Evolutionary conservation across 2,888 invertebrate genomes (phyloP), one percentile per base, ranked within the genome.

Genomic region (Stenurella melanura): DNA sequence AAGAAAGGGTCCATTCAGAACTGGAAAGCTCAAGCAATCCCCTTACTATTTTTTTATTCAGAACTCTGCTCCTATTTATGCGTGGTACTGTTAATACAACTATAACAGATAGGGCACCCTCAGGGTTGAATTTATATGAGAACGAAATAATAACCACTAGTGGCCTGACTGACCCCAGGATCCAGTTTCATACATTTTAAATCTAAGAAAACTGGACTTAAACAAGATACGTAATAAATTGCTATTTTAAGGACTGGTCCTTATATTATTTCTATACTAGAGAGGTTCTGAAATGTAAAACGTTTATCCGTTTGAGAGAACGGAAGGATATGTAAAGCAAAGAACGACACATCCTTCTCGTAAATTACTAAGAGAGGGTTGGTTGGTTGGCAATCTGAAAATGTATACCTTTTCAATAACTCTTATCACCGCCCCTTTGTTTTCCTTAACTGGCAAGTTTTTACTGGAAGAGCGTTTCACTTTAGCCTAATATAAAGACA

Each of bases 321-420:
- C 50, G 50, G 50, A 50, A 50, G 50, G 50, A 50, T 50, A 50
- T 50, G 15, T 50, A 50, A 50, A n/a, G 15, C 50, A n/a, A n/a
- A 12, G n/a, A 50, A 50, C 50, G 15, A 50, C 50, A n/a, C 50
- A 50, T 50, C 50, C n/a, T 50, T 50, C n/a, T 50, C n/a, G 0
- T 50, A n/a, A 15, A 50, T 15, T n/a, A 42, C 12, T 42, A 42
- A 7, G 12, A 42, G 42, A 42, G 42, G 15, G 50, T 50, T 50
- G n/a, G 50, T 0, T 12, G 15, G 50, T 50, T 50, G n/a, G 50
- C 1, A 50, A 15, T 50, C 50, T n/a, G 1, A 50, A 50, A 50
- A 50, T 50, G 15, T 50, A 50, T n/a, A 50, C 50, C 50, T 50
- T 42, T 50, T 50, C 50, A n/a, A n/a, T 50, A 5, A 50, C 50